These are phyloP conservation scores for Sipha maydis DNA, from an alignment of 2,888 invertebrate genomes.

Conservation along the genomic window DNA sequence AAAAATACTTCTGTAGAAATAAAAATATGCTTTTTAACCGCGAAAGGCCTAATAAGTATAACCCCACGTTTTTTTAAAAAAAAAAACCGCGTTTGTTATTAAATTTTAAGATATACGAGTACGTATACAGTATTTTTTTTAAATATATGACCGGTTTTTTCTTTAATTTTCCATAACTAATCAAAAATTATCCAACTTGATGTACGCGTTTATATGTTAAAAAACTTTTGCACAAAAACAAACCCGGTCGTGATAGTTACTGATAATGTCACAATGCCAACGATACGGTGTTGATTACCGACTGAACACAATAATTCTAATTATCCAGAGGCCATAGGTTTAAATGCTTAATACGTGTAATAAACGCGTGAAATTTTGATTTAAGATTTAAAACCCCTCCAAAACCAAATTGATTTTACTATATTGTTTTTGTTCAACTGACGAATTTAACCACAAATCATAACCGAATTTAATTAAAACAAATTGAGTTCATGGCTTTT, in stretches of 20 bases:
- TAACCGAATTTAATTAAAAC: neutral
- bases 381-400: neutral
- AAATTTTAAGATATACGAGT: neutral
- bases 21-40: too few relatives aligned
- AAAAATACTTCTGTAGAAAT: too few relatives aligned
- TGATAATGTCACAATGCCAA: conserved; percentile 24
- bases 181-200: conserved; percentile 17
- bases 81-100: neutral
- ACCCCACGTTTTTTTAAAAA: neutral
- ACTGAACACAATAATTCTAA: conserved; percentile 2
- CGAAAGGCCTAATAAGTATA: neutral
- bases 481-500: conserved; percentile 2
- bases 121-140: neutral
- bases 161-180: neutral
- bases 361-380: neutral
- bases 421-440: neutral
- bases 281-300: neutral
- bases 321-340: neutral
- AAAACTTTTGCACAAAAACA: conserved; percentile 27
- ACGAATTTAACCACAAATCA: neutral
- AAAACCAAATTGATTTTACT: conserved; percentile 12
- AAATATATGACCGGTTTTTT: neutral
- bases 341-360: neutral
- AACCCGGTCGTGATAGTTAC: neutral
- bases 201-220: neutral